These are phyloP conservation scores for Nyctibius grandis DNA, from an alignment of 2,797 vertebrate species.

Conservation along the genomic window DNA sequence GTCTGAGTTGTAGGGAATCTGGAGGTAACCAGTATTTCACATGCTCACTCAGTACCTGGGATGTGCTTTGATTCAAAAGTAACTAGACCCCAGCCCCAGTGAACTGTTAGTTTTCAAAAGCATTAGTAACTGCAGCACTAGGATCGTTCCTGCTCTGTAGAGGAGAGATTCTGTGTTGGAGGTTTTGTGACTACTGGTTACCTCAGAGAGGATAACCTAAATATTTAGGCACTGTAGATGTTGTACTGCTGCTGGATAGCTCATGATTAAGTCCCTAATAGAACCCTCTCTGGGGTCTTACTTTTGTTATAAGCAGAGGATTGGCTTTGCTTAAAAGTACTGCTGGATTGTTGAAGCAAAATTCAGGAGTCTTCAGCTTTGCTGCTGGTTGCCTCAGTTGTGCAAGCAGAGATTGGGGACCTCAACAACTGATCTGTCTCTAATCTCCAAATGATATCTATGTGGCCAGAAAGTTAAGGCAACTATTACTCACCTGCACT, in stretches of 20 bases:
- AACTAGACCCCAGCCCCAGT: neutral
- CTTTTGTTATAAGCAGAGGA: neutral
- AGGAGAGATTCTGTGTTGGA: neutral
- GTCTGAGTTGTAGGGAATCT: neutral
- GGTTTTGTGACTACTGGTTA: neutral
- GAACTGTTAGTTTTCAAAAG: neutral
- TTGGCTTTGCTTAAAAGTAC: neutral
- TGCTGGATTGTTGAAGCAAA: neutral
- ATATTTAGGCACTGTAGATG: neutral
- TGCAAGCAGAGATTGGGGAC: neutral
- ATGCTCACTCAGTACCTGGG: neutral
- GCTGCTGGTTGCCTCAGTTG: conserved; percentile 24
- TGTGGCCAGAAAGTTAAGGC: conserved; percentile 42
- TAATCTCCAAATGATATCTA: neutral
- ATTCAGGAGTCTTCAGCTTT: neutral
- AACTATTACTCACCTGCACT: neutral
- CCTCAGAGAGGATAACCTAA: neutral
- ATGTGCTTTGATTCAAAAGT: neutral
- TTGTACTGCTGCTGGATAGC: neutral
- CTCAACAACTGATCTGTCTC: neutral
- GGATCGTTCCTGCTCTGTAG: neutral
- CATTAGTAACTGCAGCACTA: neutral
- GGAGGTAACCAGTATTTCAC: neutral
- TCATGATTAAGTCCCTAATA: neutral
- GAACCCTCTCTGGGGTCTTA: neutral